Base-by-base conservation (phyloP, 2,113 vertebrate genomes). In the Nymphicus hollandicus region DNA sequence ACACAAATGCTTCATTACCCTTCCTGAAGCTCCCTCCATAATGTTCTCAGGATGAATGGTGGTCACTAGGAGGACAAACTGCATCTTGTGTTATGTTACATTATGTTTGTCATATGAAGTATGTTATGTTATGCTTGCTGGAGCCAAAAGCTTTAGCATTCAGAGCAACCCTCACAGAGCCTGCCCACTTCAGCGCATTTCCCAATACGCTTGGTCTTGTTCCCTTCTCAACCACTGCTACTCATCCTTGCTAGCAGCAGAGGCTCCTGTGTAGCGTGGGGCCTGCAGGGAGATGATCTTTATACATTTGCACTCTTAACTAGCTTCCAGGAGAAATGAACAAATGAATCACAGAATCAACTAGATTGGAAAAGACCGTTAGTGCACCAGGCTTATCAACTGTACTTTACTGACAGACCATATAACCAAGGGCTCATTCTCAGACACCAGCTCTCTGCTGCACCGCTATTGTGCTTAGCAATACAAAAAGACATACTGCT, bases 231-330 rank as follows among this genome's bases (percentile, higher is more conserved):
- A 47, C 20, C 55, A 15, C 44, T 47, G 39, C 27, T 17, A 41
- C 24, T 14, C n/a, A 29, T 12, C 66, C 19, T 33, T 37, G 39
- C 22, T 77, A 65, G 41, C 25, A 31, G 37, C 71, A 89, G 56
- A 76, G 52, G 44, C 5, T 35, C 44, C 78, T 43, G 39, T 4
- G 22, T 16, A 60, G 28, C 0, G 0, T 10, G 10, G 17, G 46
- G 39, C 7, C 77, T 64, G 10, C 4, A 11, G 13, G 9, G 41
- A 69, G 17, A 41, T n/a, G 31, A 23, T 27, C 87, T 56, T 37
- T 18, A 13, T 35, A 31, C 6, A 15, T 76, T 87, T 84, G 31
- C 44, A 79, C 22, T 35, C 33, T 14, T 39, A 78, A 33, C 13
- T 41, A 4, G 31, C 41, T 90, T 77, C 22, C 64, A 74, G 49